Conservation (phyloP, 2,113 vertebrate genomes). For the Capreolus pygargus region DNA sequence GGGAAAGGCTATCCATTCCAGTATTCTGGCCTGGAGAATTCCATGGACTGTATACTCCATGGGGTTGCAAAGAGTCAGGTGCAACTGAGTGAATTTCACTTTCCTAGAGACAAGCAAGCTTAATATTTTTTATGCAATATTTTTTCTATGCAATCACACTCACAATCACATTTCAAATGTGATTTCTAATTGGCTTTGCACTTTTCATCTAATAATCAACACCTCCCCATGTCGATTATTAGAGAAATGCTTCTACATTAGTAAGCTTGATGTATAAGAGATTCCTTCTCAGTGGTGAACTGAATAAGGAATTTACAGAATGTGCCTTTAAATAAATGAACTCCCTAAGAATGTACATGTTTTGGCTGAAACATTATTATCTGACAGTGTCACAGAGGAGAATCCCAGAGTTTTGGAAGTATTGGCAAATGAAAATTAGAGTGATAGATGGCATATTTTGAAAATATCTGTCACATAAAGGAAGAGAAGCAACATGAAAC, state of each 20-base stretch:
- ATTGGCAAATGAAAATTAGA: neutral
- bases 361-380: neutral
- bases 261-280: rapidly evolving
- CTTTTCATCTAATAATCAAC: neutral
- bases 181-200: rapidly evolving
- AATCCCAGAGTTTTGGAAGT: neutral
- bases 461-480: neutral
- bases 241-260: neutral
- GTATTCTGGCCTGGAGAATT: neutral
- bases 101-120: neutral
- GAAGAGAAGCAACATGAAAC: neutral
- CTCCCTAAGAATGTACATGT: neutral
- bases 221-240: rapidly evolving
- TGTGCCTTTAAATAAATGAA: neutral
- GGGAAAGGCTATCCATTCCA: neutral
- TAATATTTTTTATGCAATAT: neutral
- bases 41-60: neutral
- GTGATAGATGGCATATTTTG: neutral
- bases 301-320: neutral
- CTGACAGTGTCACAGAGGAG: neutral
- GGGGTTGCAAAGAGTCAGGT: rapidly evolving
- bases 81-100: rapidly evolving
- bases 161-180: neutral
- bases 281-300: rapidly evolving
- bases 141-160: neutral